phyloP scores from a whole-genome alignment of 2,888 invertebrate genomes.

The Hypercompe scribonia region DNA sequence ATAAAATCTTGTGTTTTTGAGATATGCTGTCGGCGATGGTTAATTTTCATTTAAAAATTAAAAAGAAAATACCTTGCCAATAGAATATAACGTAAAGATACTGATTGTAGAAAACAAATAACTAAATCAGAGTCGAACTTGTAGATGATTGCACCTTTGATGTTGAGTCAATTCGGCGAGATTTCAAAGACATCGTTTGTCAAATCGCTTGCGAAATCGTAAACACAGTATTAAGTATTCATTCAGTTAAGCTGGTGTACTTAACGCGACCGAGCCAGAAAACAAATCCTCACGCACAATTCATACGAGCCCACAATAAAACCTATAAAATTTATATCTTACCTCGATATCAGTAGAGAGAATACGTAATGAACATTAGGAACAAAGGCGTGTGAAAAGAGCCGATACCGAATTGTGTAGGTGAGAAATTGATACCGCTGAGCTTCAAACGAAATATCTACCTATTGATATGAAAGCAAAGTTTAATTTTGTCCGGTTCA shows the following conservation, averaged over 20 bases:
- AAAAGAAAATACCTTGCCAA: not conserved
- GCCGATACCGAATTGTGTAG: slow-evolving; percentile 77
- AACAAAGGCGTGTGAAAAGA: slow-evolving; percentile 81
- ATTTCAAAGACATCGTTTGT: slow-evolving; percentile 28
- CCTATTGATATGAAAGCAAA: slow-evolving; percentile 48
- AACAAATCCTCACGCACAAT: slow-evolving; percentile 71
- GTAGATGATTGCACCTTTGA: slow-evolving; percentile 34
- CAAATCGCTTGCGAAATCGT: slow-evolving; percentile 51
- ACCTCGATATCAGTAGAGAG: slow-evolving; percentile 78
- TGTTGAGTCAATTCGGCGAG: slow-evolving; percentile 43
- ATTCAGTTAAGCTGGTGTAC: slow-evolving; percentile 55
- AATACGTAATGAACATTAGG: slow-evolving; percentile 84
- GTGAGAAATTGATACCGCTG: slow-evolving; percentile 71
- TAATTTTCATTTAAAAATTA: too few relatives aligned
- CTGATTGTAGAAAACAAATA: not conserved
- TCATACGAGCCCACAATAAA: slow-evolving; percentile 70
- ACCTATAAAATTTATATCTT: slow-evolving; percentile 81
- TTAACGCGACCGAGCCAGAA: slow-evolving; percentile 58
- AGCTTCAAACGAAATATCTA: slow-evolving; percentile 45
- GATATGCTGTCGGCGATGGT: too few relatives aligned
- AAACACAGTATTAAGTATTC: slow-evolving; percentile 64
- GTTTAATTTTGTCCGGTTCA: slow-evolving; percentile 50
- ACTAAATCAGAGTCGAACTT: slow-evolving; percentile 22
- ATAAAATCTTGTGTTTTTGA: too few relatives aligned
- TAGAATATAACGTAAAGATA: not conserved